A percentile compares a stretch with the other conserved stretches of the same genome.
These are phyloP conservation scores for Xerus inauris DNA, from an alignment of 2,113 vertebrate species.

Conservation along the genomic window DNA sequence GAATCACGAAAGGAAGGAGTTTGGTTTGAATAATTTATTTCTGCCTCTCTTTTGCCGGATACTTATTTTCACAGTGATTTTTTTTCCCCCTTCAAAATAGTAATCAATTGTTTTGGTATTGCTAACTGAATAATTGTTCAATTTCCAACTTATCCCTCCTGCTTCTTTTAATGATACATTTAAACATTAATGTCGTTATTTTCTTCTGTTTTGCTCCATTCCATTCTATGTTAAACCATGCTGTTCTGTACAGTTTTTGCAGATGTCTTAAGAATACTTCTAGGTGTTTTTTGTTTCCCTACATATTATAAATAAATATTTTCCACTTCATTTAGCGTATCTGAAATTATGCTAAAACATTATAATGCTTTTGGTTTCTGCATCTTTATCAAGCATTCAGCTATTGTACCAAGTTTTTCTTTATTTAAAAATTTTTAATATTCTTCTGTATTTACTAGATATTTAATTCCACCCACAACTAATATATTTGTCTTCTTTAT, in stretches of 20 bases:
- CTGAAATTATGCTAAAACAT: background rate
- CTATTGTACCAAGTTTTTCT: background rate
- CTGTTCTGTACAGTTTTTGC: background rate
- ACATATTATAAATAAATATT: background rate
- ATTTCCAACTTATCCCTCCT: background rate
- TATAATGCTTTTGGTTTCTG: background rate
- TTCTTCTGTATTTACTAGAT: background rate
- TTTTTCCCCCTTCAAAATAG: background rate
- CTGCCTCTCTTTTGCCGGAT: background rate
- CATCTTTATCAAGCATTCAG: background rate
- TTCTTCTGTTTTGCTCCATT: background rate
- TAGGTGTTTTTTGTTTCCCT: background rate
- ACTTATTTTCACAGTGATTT: background rate
- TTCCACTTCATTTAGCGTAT: background rate
- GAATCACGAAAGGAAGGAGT: background rate
- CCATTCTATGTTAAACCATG: background rate
- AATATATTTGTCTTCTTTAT: background rate
- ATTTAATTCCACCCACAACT: slow-evolving; percentile 27
- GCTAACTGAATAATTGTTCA: background rate
- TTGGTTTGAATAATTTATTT: background rate
- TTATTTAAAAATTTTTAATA: background rate
- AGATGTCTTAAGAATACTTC: background rate
- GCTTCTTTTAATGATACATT: background rate
- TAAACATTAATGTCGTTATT: background rate
- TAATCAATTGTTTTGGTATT: background rate